Evolutionary conservation across 2,113 vertebrate species (phyloP), one percentile per base, ranked within the genome.

Genomic region (Petroica traversi): DNA sequence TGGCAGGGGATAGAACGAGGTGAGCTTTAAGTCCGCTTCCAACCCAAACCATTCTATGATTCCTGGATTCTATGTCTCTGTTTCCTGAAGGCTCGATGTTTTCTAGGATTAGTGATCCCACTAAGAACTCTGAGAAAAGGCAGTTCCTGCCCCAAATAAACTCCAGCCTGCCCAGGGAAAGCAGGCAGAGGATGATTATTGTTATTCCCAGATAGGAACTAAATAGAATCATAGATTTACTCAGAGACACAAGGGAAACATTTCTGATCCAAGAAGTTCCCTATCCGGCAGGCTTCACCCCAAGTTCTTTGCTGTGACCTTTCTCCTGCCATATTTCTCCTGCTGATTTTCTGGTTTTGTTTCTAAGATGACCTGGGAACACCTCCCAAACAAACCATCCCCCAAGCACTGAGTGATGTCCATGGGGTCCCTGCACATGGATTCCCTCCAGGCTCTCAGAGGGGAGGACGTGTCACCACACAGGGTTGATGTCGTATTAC

Each of bases 341-440:
- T 31, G 40, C 9, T 5, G 2, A 25, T 75, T 68, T 72, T 26
- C 18, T 41, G 29, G 3, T 2, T 91, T 74, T 45, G 36, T 24
- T 61, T 80, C 69, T 19, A 22, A 74, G 74, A 34, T 33, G 57
- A 20, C 43, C 34, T 0, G 2, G 75, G 34, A 82, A 6, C 40
- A 58, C 41, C 34, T 4, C 3, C 25, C 11, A 22, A 23, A 48
- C 11, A 15, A 74, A 45, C 9, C 22, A 43, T 36, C 17, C 51
- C 41, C 41, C 16, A 72, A 59, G 48, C 23, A 14, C 38, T 5
- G 33, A 23, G 16, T 34, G 24, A 4, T 55, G 33, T 23, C 49
- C 0, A 0, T 33, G 36, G 23, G 34, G 4, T 68, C 34, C 41
- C 71, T 12, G 19, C 12, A 7, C 18, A 9, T 0, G 0, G 51